phyloP scores from a whole-genome alignment of 2,113 vertebrate genomes.

The Dasypus novemcinctus region DNA sequence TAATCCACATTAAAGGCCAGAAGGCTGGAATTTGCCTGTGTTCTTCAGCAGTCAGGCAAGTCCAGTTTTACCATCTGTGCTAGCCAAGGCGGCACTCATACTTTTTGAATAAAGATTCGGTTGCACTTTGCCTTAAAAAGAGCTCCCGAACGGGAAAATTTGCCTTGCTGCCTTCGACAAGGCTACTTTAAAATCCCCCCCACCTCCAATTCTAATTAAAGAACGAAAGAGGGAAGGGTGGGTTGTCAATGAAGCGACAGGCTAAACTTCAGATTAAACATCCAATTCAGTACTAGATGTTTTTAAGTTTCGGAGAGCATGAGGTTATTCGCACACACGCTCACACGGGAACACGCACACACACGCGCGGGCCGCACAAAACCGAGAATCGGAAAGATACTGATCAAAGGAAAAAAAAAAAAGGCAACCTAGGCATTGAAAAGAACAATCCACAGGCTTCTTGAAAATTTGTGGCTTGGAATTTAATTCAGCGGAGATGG shows the following conservation, averaged over 20 bases:
- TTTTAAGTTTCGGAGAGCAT: constrained; percentile 55
- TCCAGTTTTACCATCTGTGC: neutral
- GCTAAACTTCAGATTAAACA: constrained; percentile 64
- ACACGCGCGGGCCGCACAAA: constrained; percentile 43
- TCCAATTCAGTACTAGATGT: constrained; percentile 52
- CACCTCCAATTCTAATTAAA: constrained; percentile 34
- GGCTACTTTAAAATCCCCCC: neutral
- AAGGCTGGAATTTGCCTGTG: neutral
- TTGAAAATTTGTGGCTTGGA: constrained; percentile 81
- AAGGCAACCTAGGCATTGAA: constrained; percentile 87
- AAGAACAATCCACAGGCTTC: constrained; percentile 86
- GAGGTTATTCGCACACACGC: constrained; percentile 75
- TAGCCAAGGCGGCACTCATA: neutral
- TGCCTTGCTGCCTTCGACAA: neutral
- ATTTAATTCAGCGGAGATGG: constrained; percentile 79
- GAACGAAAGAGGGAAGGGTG: neutral
- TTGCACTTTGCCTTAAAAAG: constrained; percentile 31
- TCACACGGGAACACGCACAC: constrained; percentile 69
- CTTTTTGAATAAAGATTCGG: neutral
- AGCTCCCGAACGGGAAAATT: neutral
- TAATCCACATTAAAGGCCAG: neutral
- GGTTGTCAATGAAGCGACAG: constrained; percentile 85
- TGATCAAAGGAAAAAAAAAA: constrained; percentile 79
- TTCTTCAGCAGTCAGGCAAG: neutral
- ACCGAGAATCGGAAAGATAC: constrained; percentile 82